Base-by-base conservation (phyloP, 2,113 vertebrate species). In the Archocentrus centrarchus region DNA sequence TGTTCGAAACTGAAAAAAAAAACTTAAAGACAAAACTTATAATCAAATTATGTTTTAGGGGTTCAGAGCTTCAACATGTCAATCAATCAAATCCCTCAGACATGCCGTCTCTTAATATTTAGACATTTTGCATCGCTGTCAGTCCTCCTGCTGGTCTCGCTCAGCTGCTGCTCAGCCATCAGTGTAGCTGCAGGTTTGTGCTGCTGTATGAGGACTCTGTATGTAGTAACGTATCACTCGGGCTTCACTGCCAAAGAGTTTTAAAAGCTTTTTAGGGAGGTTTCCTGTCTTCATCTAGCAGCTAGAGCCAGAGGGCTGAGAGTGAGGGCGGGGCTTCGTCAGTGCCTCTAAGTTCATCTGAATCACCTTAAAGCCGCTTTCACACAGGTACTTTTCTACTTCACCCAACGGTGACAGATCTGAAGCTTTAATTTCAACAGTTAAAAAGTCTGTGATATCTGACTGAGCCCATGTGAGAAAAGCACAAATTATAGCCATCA, bases 101-200 rank as follows among this genome's bases (percentile, higher is more conserved):
- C 78, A 22, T 18, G 37, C 32, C 0, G 44, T 2, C 59, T 15
- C 44, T 44, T 63, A 13, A 73, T 59, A 60, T 81, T 88, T 55
- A 66, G 62, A 75, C 39, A 1, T 18, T 8, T 4, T 3, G 66
- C 41, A 4, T 17, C 0, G 59, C 59, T 5, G 64, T 11, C 27
- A 13, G 57, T 18, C 20, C 55, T 77, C 37, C 41, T 9, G 59
- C 70, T 15, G 73, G 77, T 60, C 86, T 82, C 39, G 6, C 27
- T 5, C 4, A 59, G 87, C 77, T 83, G 70, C 82, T 18, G 55
- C 75, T 84, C 63, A 7, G 79, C 24, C 10, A 32, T 78, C 22
- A 60, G 30, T 8, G 50, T 81, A 59, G 20, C 61, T 20, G 62
- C 44, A 50, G 70, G 27, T 62, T 0, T 4, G 2, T 64, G 77